Percentiles rank a stretch among this genome's conserved stretches.
These are phyloP conservation scores for Ectemnius continuus DNA, from an alignment of 2,888 invertebrate species.

Conservation along the genomic window DNA sequence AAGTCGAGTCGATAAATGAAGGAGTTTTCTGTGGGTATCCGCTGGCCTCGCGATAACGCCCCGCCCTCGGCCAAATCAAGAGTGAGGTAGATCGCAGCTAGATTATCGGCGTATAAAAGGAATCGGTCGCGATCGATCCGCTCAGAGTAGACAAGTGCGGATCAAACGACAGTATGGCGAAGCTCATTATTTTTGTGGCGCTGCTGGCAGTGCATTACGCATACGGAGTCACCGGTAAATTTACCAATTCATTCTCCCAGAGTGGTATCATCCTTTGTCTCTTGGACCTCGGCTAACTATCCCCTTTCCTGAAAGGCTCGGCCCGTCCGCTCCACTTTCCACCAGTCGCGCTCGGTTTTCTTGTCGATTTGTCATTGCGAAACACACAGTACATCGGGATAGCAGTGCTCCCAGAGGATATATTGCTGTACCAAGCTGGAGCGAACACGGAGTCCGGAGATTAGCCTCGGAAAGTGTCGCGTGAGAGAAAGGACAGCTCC, in stretches of 20 bases:
- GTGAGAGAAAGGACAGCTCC: no score
- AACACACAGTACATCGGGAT: no score
- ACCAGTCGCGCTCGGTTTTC: conserved; percentile 29
- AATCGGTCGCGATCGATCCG: conserved; percentile 28
- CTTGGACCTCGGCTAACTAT: conserved; percentile 44
- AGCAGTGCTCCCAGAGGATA: no score
- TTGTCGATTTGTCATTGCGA: background rate
- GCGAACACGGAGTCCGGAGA: no score
- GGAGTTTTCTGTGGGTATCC: no score
- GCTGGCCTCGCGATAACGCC: conserved; percentile 17
- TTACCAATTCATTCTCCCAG: conserved; percentile 64
- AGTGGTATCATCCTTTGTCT: conserved; percentile 66
- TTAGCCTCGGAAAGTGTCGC: no score
- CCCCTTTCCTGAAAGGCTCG: conserved; percentile 9
- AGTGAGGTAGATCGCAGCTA: conserved; percentile 3
- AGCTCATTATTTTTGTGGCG: conserved; percentile 60
- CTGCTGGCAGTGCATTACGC: conserved; percentile 55
- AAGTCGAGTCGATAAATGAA: no score
- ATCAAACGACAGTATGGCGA: conserved; percentile 53
- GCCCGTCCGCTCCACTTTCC: conserved; percentile 6
- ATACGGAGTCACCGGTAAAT: conserved; percentile 64
- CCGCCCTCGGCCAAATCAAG: background rate
- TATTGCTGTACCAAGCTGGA: no score
- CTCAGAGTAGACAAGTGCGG: conserved; percentile 48
- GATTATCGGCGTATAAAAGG: conserved; percentile 49